A percentile compares a stretch with the other conserved stretches of the same genome.
phyloP scores from a whole-genome alignment of 2,797 vertebrate species.

The Sebastiscus tertius region DNA sequence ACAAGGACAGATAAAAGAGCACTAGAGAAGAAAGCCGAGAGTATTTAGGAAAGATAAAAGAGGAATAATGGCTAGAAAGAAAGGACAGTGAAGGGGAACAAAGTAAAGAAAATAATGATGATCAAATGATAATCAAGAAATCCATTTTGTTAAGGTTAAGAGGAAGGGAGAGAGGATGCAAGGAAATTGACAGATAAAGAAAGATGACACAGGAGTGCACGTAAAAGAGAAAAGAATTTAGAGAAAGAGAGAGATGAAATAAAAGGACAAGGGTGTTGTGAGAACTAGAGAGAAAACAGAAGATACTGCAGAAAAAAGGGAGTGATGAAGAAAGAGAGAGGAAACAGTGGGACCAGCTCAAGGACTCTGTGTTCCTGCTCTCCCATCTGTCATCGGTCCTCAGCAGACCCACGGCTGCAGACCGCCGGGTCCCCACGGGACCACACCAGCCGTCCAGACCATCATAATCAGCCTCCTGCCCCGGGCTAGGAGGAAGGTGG shows the following conservation, averaged over 20 bases:
- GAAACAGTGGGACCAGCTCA: constrained; percentile 59
- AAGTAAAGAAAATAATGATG: background rate
- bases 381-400: constrained; percentile 74
- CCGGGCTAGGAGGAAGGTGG: background rate
- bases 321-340: constrained; percentile 17
- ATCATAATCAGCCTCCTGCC: constrained; percentile 39
- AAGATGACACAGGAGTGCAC: background rate
- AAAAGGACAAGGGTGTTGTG: background rate
- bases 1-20: background rate
- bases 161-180: background rate
- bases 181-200: background rate
- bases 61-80: background rate
- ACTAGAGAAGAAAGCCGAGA: background rate
- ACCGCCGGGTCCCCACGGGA: constrained; percentile 14
- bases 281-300: background rate
- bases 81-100: background rate
- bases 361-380: constrained; percentile 71
- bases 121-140: background rate
- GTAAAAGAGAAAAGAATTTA: background rate
- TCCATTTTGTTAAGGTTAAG: background rate
- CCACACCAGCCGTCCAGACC: constrained; percentile 4
- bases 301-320: constrained; percentile 2
- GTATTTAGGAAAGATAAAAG: background rate
- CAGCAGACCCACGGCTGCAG: constrained; percentile 48
- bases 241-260: background rate